phyloP scores from a whole-genome alignment of 2,888 invertebrate genomes.

The Spilarctia lutea region DNA sequence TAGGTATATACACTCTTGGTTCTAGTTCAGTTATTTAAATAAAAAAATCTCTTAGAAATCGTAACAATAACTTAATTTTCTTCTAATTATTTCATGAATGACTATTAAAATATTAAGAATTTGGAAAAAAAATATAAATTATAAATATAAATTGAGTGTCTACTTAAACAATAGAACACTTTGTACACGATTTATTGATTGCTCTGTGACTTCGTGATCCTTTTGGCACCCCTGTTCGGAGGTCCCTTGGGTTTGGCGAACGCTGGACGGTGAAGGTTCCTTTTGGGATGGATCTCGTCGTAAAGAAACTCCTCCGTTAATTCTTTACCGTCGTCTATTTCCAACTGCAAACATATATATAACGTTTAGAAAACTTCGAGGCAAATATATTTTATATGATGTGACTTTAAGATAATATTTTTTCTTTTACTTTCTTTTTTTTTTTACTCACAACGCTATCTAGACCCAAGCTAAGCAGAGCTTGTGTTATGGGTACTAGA shows the following conservation, averaged over 20 bases:
- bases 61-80: background rate
- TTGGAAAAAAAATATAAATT: background rate
- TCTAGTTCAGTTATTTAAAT: no score
- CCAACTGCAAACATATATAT: constrained; percentile 88
- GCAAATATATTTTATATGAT: no score
- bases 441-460: no score
- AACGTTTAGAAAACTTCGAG: background rate
- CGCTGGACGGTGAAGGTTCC: constrained; percentile 94
- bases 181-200: constrained; percentile 63
- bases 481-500: no score
- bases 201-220: constrained; percentile 91
- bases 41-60: background rate
- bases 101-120: background rate
- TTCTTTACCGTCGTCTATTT: constrained; percentile 96
- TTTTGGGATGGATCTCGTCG: constrained; percentile 97
- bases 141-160: background rate
- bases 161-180: background rate
- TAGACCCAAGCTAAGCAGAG: no score
- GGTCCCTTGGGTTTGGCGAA: constrained; percentile 99
- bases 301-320: constrained; percentile 95
- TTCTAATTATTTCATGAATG: background rate
- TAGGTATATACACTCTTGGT: background rate
- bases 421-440: no score
- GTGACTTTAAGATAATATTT: no score
- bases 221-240: constrained; percentile 95